phyloP scores from a whole-genome alignment of 1,140 invertebrate genomes.

The Nylanderia fulva region DNA sequence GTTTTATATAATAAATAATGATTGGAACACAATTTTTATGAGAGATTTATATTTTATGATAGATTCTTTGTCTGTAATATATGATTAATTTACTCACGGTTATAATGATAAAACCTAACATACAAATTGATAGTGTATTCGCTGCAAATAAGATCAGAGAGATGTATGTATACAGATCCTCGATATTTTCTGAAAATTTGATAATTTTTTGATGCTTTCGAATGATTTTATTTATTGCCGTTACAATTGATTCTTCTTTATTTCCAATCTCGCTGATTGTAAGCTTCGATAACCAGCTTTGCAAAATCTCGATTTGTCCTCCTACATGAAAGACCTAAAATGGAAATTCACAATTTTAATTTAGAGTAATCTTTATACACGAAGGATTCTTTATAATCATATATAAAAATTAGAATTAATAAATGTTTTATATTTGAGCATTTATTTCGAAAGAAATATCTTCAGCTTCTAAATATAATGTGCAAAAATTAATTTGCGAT shows the following conservation, averaged over 20 bases:
- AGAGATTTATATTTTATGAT: too few species aligned
- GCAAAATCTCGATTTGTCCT: slow-evolving; percentile 24
- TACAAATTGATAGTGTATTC: slow-evolving; percentile 26
- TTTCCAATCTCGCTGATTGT: neutral
- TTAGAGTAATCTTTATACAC: neutral
- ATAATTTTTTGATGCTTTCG: slow-evolving; percentile 34
- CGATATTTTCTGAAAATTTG: slow-evolving; percentile 2
- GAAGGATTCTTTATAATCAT: neutral
- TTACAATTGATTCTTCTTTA: neutral
- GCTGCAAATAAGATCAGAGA: neutral
- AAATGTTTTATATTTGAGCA: too few species aligned
- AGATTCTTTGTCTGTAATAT: neutral
- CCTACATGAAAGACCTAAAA: slow-evolving; percentile 2
- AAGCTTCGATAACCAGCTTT: neutral
- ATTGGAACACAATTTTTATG: neutral
- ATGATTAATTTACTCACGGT: neutral
- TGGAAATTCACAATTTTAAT: neutral
- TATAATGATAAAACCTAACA: slow-evolving; percentile 22
- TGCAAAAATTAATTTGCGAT: too few species aligned
- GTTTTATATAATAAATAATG: neutral
- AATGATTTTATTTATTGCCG: neutral
- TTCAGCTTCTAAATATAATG: too few species aligned
- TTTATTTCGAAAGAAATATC: too few species aligned
- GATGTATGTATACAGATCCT: neutral
- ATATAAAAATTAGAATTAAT: neutral